phyloP scores from a whole-genome alignment of 1,140 invertebrate genomes.

The Drosophila neocordata region DNA sequence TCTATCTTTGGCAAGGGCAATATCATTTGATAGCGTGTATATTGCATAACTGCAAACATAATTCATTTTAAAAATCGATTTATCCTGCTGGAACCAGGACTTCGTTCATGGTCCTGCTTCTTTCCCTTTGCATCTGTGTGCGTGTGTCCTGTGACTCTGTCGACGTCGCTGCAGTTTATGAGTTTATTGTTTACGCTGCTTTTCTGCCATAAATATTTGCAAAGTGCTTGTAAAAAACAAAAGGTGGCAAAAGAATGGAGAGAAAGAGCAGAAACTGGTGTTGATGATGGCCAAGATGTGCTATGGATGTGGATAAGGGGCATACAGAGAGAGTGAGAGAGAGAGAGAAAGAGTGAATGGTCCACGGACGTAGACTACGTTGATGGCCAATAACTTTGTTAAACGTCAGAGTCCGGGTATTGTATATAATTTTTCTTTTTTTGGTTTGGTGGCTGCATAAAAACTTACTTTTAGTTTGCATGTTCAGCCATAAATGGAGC shows the following conservation, averaged over 20 bases:
- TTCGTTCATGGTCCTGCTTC: neutral
- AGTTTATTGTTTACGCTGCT: conserved; percentile 76
- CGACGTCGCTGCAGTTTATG: conserved; percentile 70
- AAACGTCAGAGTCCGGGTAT: conserved; percentile 41
- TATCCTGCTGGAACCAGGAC: conserved; percentile 32
- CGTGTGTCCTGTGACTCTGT: conserved; percentile 45
- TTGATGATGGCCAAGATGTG: conserved; percentile 63
- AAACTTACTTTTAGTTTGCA: conserved; percentile 78
- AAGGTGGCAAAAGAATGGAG: conserved; percentile 46
- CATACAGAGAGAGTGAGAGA: neutral
- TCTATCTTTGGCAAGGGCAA: neutral
- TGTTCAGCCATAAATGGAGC: conserved; percentile 70
- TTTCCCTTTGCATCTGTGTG: neutral
- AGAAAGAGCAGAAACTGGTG: conserved; percentile 32
- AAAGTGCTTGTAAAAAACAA: conserved; percentile 80
- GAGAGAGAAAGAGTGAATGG: too few relatives aligned
- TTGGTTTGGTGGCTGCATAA: conserved; percentile 35
- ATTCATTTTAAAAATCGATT: conserved; percentile 79
- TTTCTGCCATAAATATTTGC: conserved; percentile 78
- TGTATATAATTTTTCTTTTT: conserved; percentile 17
- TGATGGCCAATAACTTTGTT: conserved; percentile 68
- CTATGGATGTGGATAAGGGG: neutral
- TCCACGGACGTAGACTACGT: neutral
- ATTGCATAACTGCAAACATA: conserved; percentile 69
- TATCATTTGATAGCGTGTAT: conserved; percentile 33